Conservation (phyloP, 2,888 invertebrate species). For the Andrena marginata region DNA sequence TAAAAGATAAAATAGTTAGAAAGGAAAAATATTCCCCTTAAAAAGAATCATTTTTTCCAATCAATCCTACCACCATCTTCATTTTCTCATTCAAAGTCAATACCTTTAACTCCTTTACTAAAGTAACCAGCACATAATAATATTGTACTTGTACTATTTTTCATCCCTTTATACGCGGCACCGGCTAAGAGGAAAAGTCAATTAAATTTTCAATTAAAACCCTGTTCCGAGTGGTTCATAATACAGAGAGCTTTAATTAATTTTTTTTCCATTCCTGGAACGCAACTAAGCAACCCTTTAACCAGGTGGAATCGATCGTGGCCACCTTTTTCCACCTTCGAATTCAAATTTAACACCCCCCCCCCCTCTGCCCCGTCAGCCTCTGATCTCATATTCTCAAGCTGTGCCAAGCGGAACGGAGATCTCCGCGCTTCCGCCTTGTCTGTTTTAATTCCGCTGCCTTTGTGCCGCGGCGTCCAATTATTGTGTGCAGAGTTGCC, state of each 20-base stretch:
- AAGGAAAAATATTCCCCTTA: no score
- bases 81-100: no score
- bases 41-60: no score
- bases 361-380: neutral
- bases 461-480: conserved; percentile 23
- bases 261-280: neutral
- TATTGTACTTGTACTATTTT: neutral
- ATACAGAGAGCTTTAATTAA: neutral
- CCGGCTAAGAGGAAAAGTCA: neutral
- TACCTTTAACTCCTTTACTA: no score
- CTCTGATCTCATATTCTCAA: no score
- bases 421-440: neutral
- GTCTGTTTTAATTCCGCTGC: conserved; percentile 26
- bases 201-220: neutral
- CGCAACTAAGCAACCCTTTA: neutral
- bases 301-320: neutral
- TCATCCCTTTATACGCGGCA: neutral
- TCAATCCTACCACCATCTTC: no score
- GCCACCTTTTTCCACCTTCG: neutral
- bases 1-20: no score
- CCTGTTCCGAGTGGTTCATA: no score
- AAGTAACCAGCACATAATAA: no score
- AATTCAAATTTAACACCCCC: neutral
- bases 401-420: neutral
- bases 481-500: neutral